Evolutionary conservation across 2,797 vertebrate genomes (phyloP).

Genomic region (Chrosomus eos): DNA sequence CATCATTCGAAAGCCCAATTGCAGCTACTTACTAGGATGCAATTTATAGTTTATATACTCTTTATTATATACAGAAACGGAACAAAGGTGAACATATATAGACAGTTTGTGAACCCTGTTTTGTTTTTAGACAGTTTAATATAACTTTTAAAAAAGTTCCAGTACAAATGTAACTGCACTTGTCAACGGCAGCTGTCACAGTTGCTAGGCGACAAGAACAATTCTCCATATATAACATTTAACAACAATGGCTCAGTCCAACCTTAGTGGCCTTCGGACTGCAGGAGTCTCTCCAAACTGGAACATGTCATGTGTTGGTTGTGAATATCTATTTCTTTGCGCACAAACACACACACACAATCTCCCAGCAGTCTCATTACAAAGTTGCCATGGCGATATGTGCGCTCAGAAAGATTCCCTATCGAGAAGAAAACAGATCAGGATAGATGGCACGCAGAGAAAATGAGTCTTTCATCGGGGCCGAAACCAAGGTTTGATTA

Average conservation of each 20-base stretch:
- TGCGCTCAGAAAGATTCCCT: slow-evolving; percentile 26
- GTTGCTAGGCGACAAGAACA: too few species aligned
- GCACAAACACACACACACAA: neutral
- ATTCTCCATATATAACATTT: neutral
- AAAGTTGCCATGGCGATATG: slow-evolving; percentile 54
- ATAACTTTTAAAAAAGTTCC: too few species aligned
- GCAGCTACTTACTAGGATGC: too few species aligned
- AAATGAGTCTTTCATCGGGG: slow-evolving; percentile 11
- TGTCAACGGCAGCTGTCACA: too few species aligned
- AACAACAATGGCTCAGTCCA: neutral
- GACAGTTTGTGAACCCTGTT: too few species aligned
- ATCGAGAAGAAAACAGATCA: neutral
- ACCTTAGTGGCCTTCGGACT: neutral
- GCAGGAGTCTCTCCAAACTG: neutral
- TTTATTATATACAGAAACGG: too few species aligned
- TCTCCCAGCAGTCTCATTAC: neutral
- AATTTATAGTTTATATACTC: too few species aligned
- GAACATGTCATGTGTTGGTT: neutral
- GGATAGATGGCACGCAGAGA: neutral
- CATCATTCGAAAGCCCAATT: too few species aligned
- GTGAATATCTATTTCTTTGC: neutral
- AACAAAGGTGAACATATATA: too few species aligned
- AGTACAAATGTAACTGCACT: too few species aligned
- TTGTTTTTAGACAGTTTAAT: too few species aligned
- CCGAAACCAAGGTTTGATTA: neutral